Conservation (phyloP, 2,797 vertebrate genomes). For the Peromyscus nudipes region DNA sequence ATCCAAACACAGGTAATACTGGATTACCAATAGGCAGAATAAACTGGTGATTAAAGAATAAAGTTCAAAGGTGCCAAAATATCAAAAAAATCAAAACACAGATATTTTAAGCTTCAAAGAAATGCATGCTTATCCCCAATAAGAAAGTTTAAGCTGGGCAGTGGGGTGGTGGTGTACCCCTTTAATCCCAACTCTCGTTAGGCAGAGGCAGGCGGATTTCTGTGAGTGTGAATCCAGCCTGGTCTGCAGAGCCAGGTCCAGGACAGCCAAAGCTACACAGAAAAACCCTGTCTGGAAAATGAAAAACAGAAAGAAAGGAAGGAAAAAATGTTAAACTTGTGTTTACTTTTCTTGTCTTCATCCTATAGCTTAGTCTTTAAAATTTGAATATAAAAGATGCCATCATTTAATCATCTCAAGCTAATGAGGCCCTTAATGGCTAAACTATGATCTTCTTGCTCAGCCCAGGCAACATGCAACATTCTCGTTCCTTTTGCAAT, state of each 20-base stretch:
- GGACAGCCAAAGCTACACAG: not conserved
- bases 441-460: not conserved
- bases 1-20: not conserved
- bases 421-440: not conserved
- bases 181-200: not conserved
- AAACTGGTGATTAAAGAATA: not conserved
- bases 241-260: not conserved
- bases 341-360: conserved; percentile 25
- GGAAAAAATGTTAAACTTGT: not conserved
- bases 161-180: not conserved
- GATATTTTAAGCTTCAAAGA: conserved; percentile 33
- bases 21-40: not conserved
- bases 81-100: not conserved
- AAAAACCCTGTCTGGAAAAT: not conserved
- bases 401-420: not conserved
- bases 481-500: not conserved
- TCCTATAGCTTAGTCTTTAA: not conserved
- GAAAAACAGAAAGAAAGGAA: not conserved
- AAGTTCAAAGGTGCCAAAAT: not conserved
- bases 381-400: not conserved
- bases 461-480: not conserved
- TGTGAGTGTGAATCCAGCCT: not conserved
- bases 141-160: not conserved
- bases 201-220: not conserved
- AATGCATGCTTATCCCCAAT: not conserved